Conservation (phyloP, 1,140 invertebrate genomes). For the fruit fly (Drosophila melanogaster) region Release_6_plus_ISO1_MT NC_004354.4:14384501-14385000, state of each 20-base stretch:
- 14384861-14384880: constrained; percentile 8
- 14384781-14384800: constrained; percentile 38
- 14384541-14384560: constrained; percentile 40
- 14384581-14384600: constrained; percentile 66
- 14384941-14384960: constrained; percentile 30
- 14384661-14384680: background rate
- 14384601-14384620: constrained; percentile 65
- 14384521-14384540: background rate
- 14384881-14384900: constrained; percentile 4
- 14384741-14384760: background rate
- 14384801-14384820: background rate
- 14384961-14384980: constrained; percentile 2
- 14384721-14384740: constrained; percentile 26
- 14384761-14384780: constrained; percentile 36
- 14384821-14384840: constrained; percentile 27
- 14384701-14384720: constrained; percentile 1
- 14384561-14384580: constrained; percentile 58
- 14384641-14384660: constrained; percentile 50
- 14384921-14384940: constrained; percentile 35
- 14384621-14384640: constrained; percentile 63
- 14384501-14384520: background rate
- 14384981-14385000: constrained; percentile 36
- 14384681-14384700: background rate
- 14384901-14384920: constrained; percentile 7
- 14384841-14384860: constrained; percentile 42